Percentiles rank a stretch among this genome's conserved stretches.
phyloP scores from a whole-genome alignment of 2,797 vertebrate genomes.

The Crypturellus tataupa region DNA sequence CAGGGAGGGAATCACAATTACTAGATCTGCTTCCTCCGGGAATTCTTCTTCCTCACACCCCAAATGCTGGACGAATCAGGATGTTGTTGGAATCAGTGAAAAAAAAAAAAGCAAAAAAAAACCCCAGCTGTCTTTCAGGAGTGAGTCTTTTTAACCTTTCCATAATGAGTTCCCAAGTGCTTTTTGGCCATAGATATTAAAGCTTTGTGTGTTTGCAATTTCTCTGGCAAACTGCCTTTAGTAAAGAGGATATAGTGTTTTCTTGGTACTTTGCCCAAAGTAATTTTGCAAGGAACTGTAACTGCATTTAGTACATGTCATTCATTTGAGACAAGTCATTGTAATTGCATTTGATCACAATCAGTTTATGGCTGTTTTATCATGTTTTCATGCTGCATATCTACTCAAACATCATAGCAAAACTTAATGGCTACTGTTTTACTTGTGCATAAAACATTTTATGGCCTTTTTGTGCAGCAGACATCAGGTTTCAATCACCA shows the following conservation, averaged over 20 bases:
- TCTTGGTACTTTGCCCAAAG: constrained; percentile 85
- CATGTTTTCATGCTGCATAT: constrained; percentile 83
- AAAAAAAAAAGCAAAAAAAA: neutral
- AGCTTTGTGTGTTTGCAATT: constrained; percentile 82
- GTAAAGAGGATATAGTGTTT: constrained; percentile 83
- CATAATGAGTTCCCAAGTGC: constrained; percentile 85
- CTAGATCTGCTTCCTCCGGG: neutral
- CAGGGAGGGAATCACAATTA: neutral
- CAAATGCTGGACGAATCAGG: constrained; percentile 52
- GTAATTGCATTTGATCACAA: constrained; percentile 85
- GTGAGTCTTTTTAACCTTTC: constrained; percentile 77
- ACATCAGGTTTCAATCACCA: constrained; percentile 84
- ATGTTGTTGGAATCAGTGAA: constrained; percentile 11
- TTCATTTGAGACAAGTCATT: constrained; percentile 82
- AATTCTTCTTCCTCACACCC: constrained; percentile 48
- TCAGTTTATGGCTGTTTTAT: constrained; percentile 84
- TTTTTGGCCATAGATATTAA: constrained; percentile 83
- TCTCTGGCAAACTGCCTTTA: constrained; percentile 83
- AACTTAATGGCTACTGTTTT: constrained; percentile 86
- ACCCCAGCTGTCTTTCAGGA: constrained; percentile 73
- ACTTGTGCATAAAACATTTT: constrained; percentile 85
- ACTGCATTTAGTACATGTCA: constrained; percentile 83
- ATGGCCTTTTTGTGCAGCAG: constrained; percentile 74
- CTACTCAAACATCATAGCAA: constrained; percentile 82
- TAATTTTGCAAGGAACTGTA: constrained; percentile 84